phyloP scores from a whole-genome alignment of 1,140 invertebrate genomes.

The Neodiprion pinetum region DNA sequence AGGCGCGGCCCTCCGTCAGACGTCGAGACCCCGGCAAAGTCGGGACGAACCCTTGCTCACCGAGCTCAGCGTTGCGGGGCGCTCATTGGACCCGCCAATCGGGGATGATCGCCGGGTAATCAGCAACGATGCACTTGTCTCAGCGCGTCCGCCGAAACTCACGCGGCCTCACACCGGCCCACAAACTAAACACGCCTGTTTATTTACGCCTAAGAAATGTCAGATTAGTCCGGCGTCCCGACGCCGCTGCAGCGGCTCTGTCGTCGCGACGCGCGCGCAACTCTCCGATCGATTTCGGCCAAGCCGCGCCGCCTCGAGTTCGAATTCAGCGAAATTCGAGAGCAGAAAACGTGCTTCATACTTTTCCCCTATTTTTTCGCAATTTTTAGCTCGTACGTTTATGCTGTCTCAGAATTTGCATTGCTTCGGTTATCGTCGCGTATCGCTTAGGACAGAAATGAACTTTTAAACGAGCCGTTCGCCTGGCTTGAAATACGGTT shows the following conservation, averaged over 20 bases:
- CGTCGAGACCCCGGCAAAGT: neutral
- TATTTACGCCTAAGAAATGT: constrained; percentile 16
- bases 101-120: neutral
- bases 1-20: constrained; percentile 5
- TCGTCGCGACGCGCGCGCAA: constrained; percentile 30
- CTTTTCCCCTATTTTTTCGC: no score
- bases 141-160: neutral
- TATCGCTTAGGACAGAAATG: no score
- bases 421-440: no score
- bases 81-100: constrained; percentile 36
- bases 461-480: no score
- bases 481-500: no score
- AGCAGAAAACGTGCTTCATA: neutral
- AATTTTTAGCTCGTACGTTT: no score
- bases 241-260: neutral
- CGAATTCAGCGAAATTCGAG: neutral
- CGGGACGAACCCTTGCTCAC: constrained; percentile 32
- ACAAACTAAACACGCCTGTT: constrained; percentile 1
- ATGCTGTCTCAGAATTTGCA: no score
- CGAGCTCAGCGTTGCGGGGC: constrained; percentile 33
- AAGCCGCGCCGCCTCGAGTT: neutral
- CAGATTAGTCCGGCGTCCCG: constrained; percentile 14
- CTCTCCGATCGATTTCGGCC: constrained; percentile 34
- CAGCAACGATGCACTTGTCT: neutral
- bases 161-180: neutral